A percentile compares a stretch with the other conserved stretches of the same genome.
phyloP scores from a whole-genome alignment of 1,140 invertebrate species.

The Oncopodura yosiiana region DNA sequence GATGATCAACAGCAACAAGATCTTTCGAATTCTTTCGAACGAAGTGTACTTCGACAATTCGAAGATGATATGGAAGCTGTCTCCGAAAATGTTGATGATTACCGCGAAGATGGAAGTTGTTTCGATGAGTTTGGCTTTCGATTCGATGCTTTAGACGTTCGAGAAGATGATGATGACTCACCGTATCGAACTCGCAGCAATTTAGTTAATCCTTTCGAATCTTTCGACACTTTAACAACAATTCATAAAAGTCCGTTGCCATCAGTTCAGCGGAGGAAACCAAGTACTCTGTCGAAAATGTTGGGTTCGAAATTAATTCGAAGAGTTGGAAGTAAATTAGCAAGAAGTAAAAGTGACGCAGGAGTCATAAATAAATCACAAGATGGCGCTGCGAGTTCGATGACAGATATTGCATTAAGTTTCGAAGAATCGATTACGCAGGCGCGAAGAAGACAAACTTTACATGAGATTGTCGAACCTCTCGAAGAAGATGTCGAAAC shows the following conservation, averaged over 20 bases:
- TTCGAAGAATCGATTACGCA: slow-evolving; percentile 29
- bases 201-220: slow-evolving; percentile 17
- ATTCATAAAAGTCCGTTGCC: neutral
- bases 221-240: neutral
- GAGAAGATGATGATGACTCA: slow-evolving; percentile 6
- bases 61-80: slow-evolving; percentile 5
- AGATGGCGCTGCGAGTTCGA: slow-evolving; percentile 12
- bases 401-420: slow-evolving; percentile 26
- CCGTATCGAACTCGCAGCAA: slow-evolving; percentile 6
- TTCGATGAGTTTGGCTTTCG: slow-evolving; percentile 26
- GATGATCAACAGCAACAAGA: neutral
- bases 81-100: slow-evolving; percentile 6
- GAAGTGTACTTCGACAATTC: neutral
- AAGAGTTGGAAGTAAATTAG: slow-evolving; percentile 9
- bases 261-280: neutral
- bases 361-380: neutral
- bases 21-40: neutral
- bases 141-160: slow-evolving; percentile 19
- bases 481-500: slow-evolving; percentile 1
- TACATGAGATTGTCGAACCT: neutral
- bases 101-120: slow-evolving; percentile 12
- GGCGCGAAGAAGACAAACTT: slow-evolving; percentile 16
- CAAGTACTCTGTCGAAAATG: slow-evolving; percentile 22
- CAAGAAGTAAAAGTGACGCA: slow-evolving; percentile 15
- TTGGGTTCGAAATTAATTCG: slow-evolving; percentile 16